Conservation (phyloP, 1,140 invertebrate genomes). For the Melitaea cinxia region DNA sequence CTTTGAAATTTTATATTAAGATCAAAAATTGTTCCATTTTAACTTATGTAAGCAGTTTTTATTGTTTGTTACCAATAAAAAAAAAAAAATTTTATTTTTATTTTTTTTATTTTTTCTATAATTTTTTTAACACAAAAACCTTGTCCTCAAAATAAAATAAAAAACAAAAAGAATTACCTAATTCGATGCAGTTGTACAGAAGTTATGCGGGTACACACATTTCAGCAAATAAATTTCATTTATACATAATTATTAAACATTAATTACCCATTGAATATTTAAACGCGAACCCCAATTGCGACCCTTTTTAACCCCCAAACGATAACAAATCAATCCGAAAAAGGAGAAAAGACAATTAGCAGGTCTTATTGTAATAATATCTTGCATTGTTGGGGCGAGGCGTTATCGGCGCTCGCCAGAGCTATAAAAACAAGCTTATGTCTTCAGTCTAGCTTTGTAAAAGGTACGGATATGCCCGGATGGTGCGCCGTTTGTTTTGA, state of each 20-base stretch:
- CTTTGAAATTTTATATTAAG: too few relatives aligned
- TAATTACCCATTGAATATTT: neutral
- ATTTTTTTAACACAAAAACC: too few relatives aligned
- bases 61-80: too few relatives aligned
- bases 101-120: too few relatives aligned
- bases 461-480: slow-evolving; percentile 26
- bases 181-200: too few relatives aligned
- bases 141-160: too few relatives aligned
- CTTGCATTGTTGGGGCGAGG: slow-evolving; percentile 66
- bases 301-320: slow-evolving; percentile 26
- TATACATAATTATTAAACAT: neutral
- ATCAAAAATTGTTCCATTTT: too few relatives aligned
- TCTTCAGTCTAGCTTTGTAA: slow-evolving; percentile 58
- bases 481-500: slow-evolving; percentile 11
- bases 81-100: too few relatives aligned
- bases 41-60: too few relatives aligned
- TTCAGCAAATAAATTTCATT: neutral
- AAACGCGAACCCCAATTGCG: neutral
- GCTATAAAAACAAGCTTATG: slow-evolving; percentile 82
- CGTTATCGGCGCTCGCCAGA: slow-evolving; percentile 74
- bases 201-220: too few relatives aligned
- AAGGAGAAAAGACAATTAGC: slow-evolving; percentile 66
- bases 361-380: slow-evolving; percentile 70
- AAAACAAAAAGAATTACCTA: too few relatives aligned
- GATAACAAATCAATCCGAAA: slow-evolving; percentile 69